These are phyloP conservation scores for Anas capensis DNA, from an alignment of 2,797 vertebrate species.

Conservation along the genomic window DNA sequence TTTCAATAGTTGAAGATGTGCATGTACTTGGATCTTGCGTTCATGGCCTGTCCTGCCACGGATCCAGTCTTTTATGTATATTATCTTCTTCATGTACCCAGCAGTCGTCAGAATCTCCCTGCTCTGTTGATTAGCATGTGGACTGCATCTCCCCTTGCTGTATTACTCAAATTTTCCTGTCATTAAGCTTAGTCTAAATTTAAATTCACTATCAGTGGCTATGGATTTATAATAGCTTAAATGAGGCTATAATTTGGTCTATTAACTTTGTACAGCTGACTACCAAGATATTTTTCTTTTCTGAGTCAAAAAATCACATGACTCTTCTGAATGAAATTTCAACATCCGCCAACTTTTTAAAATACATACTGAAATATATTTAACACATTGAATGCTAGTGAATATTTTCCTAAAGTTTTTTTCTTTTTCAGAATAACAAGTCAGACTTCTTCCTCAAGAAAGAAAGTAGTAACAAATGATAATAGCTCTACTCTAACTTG, in stretches of 20 bases:
- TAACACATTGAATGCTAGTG: background rate
- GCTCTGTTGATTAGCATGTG: constrained; percentile 40
- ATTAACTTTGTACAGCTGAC: constrained; percentile 62
- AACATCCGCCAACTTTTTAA: background rate
- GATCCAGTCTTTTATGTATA: background rate
- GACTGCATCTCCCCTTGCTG: constrained; percentile 43
- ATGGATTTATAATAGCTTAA: constrained; percentile 67
- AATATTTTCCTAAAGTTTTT: background rate
- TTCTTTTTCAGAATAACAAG: background rate
- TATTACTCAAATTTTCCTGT: constrained; percentile 62
- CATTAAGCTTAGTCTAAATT: constrained; percentile 64
- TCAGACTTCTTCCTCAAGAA: background rate
- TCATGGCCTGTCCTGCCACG: background rate
- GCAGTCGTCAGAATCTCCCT: background rate
- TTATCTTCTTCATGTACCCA: background rate
- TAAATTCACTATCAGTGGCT: constrained; percentile 48
- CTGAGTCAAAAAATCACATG: background rate
- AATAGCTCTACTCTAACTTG: background rate
- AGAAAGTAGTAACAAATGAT: background rate
- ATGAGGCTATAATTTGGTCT: constrained; percentile 62
- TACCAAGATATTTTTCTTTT: constrained; percentile 47
- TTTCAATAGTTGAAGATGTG: background rate
- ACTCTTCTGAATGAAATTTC: background rate
- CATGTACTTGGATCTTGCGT: background rate
- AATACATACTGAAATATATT: background rate